Percentiles rank a stretch among this genome's conserved stretches.
These are phyloP conservation scores for Xanthia togata DNA, from an alignment of 2,888 invertebrate genomes.

Conservation along the genomic window DNA sequence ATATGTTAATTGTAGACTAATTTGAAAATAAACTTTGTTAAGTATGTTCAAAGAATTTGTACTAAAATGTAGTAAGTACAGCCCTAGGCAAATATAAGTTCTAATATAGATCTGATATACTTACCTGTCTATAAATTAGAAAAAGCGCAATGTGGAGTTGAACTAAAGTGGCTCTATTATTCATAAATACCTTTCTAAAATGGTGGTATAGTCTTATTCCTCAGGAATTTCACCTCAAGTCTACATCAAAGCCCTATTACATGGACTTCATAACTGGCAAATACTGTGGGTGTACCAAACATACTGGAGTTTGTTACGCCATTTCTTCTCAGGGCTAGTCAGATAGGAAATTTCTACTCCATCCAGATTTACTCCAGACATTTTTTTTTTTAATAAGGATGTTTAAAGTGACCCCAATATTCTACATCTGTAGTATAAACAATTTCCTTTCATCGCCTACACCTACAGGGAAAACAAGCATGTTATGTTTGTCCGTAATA, in stretches of 20 bases:
- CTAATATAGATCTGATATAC: conserved; percentile 45
- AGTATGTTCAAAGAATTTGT: conserved; percentile 36
- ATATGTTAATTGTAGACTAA: no score
- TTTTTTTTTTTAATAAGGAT: no score
- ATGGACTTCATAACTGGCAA: background rate
- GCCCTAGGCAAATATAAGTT: conserved; percentile 24
- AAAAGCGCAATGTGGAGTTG: conserved; percentile 29
- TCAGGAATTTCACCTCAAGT: background rate
- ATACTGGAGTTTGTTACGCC: no score
- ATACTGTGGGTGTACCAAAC: no score
- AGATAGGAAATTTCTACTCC: no score
- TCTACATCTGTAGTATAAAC: no score
- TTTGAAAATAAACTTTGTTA: conserved; percentile 19
- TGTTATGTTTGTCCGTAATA: background rate
- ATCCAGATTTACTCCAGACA: no score
- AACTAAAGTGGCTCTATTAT: conserved; percentile 1
- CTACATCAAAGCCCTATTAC: background rate
- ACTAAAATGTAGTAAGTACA: conserved; percentile 27
- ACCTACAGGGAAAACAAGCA: fast-evolving
- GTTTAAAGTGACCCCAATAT: no score
- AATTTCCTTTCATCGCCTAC: no score
- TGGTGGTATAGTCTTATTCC: conserved; percentile 9
- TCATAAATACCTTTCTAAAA: conserved; percentile 1
- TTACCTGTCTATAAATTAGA: conserved; percentile 6
- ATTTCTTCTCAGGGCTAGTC: no score